Base-by-base conservation (phyloP, 2,888 invertebrate species). In the Limnephilus auricula region DNA sequence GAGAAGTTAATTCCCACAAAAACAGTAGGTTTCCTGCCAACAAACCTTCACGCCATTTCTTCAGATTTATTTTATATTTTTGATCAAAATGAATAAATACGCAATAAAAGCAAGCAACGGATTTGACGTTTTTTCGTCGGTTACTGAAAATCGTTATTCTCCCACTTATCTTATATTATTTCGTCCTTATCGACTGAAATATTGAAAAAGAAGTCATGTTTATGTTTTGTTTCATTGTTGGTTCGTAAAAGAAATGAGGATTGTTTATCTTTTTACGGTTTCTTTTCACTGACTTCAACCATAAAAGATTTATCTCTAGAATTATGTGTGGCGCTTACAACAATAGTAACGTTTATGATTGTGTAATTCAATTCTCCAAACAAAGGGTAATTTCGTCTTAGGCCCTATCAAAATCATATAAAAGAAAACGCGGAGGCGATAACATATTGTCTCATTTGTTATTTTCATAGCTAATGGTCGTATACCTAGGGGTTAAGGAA, bases 371-470 rank as follows among this genome's bases (percentile, higher is more conserved):
- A 84, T 84, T 84, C 37, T 18, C 32, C n/a, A 25, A 84, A 84
- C 84, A 84, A 84, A 84, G 37, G 84, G n/a, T 84, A 30, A 88
- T 65, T 31, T 88, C 25, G 25, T 65, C 87, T 88, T 78, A 30
- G 87, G 78, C 25, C 31, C 87, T 84, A 88, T 88, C 34, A 65
- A 88, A 88, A n/a, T n/a, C 34, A 18, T 65, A 78, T 87, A 87
- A 87, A 88, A 40, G 34, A 88, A 88, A 65, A 87, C 65, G 45
- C 31, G 65, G 65, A 31, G 87, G 87, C 80, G 80, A 89, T 89
- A 89, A 80, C 40, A 80, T 80, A 89, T 89, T 89, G 80, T 80
- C 89, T 89, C 89, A 89, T 89, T 89, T 89, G 80, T 89, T 80
- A 89, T 79, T 89, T 89, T 89, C 87, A 88, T 88, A 37, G 32